Evolutionary conservation across 2,113 vertebrate genomes (phyloP), one percentile per base, ranked within the genome.

Genomic region (Rattus rattus): DNA sequence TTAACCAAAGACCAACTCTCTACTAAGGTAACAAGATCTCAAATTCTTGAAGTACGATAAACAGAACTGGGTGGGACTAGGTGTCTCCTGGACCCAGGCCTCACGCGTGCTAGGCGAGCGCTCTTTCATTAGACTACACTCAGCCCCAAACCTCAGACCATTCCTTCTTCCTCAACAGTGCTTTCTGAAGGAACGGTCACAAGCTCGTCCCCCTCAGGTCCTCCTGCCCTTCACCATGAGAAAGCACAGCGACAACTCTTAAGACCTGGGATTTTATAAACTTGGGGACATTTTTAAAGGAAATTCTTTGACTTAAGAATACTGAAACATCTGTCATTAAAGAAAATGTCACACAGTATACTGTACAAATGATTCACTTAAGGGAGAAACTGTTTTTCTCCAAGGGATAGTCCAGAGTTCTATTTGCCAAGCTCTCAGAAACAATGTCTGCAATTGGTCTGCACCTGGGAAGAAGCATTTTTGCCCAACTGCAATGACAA

Each of bases 11-110:
- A 79, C 54, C 63, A 92, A 14, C 80, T 47, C 5, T 39, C 39
- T 13, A 85, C 43, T 36, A 93, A 30, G 10, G 72, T 5, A 94
- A 90, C 36, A 84, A 7, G 69, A 85, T 56, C 70, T 96, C 90
- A 70, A 93, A 69, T 24, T 90, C 5, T 88, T 39, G 85, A 94
- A 90, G 88, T 14, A 97, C 89, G 24, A 39, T 30, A 91, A 95
- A 84, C 49, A n/a, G n/a, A 88, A 28, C 1, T 75, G 56, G 59
- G 30, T 67, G 12, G 12, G 7, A 19, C 3, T 77, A 19, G 7
- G 69, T 47, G 30, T 19, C 28, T 49, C 47, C 49, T 56, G 39
- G 49, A 17, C 72, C 56, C 56, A 77, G 16, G 4, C 33, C 28
- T 14, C 56, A 79, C 5, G 47, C 16, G 17, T 33, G 70, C n/a